Percentiles rank a stretch among this genome's conserved stretches.
Evolutionary conservation across 2,113 vertebrate genomes (phyloP).

Genomic region (Plestiodon gilberti): DNA sequence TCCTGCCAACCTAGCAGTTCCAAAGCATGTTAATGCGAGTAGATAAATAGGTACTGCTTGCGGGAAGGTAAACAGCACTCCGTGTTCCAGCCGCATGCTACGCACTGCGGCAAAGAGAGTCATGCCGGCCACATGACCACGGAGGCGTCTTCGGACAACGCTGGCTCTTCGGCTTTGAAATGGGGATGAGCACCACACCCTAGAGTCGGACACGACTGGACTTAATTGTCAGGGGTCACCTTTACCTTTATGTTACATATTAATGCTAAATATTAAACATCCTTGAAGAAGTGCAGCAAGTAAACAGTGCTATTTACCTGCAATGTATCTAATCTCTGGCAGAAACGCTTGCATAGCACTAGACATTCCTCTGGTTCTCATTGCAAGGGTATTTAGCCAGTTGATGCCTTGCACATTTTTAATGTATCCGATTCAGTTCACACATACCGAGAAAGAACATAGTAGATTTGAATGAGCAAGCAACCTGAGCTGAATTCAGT

Average conservation of each 20-base stretch:
- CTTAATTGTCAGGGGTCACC: no score
- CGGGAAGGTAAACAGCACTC: no score
- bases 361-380: not conserved
- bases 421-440: not conserved
- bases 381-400: not conserved
- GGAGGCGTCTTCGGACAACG: no score
- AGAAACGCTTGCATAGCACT: not conserved
- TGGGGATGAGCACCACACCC: no score
- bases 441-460: not conserved
- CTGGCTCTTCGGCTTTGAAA: no score
- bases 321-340: not conserved
- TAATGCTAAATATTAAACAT: not conserved
- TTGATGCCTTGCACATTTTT: not conserved
- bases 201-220: no score
- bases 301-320: not conserved
- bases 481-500: slow-evolving; percentile 5
- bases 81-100: no score
- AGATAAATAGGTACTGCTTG: not conserved
- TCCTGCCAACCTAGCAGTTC: no score
- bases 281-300: not conserved
- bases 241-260: not conserved
- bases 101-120: no score
- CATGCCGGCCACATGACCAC: no score
- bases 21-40: no score
- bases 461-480: not conserved